These are phyloP conservation scores for Drosophila varians DNA, from an alignment of 1,140 invertebrate species.

Conservation along the genomic window DNA sequence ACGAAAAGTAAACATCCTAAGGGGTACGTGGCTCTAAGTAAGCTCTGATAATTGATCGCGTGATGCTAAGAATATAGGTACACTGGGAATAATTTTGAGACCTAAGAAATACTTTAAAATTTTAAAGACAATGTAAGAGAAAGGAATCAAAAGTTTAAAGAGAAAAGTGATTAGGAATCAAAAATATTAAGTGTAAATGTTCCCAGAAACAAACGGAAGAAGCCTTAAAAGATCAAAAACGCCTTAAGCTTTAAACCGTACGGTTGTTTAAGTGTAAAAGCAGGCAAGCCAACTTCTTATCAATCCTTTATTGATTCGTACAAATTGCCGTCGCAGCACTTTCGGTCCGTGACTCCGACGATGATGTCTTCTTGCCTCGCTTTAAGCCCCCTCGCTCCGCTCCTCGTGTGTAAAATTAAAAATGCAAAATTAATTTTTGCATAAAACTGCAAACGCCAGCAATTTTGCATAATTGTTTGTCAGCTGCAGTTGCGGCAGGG, in stretches of 20 bases:
- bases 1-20: slow-evolving; percentile 10
- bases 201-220: too few species aligned
- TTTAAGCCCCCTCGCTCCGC: slow-evolving; percentile 2
- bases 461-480: slow-evolving; percentile 83
- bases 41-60: slow-evolving; percentile 31
- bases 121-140: too few species aligned
- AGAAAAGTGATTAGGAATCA: not conserved
- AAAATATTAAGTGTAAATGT: too few species aligned
- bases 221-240: not conserved
- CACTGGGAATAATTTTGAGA: slow-evolving; percentile 1
- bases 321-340: slow-evolving; percentile 35
- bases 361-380: not conserved
- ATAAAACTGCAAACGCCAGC: slow-evolving; percentile 72
- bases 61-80: slow-evolving; percentile 14
- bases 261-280: not conserved
- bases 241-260: too few species aligned
- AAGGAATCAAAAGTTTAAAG: not conserved
- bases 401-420: slow-evolving; percentile 61
- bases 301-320: slow-evolving; percentile 62
- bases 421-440: slow-evolving; percentile 82
- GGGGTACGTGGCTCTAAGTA: slow-evolving; percentile 28
- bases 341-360: slow-evolving; percentile 6
- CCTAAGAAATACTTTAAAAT: not conserved
- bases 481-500: slow-evolving; percentile 31
- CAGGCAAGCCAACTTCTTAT: slow-evolving; percentile 41